Conservation (phyloP, 2,888 invertebrate genomes). For the Eretmocerus hayati region DNA sequence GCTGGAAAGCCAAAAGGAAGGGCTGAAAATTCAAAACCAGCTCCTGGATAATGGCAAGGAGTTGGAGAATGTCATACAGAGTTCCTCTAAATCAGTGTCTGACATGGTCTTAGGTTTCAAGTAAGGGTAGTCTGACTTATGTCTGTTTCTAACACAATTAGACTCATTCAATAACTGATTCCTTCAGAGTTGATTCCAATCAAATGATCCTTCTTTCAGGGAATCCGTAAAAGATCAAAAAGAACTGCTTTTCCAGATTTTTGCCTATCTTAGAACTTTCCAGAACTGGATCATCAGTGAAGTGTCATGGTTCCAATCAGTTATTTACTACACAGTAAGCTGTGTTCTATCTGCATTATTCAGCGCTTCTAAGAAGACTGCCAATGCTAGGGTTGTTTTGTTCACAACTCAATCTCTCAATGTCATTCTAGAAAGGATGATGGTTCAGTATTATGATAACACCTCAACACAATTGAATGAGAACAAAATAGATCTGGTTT, state of each 20-base stretch:
- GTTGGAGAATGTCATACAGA: constrained; percentile 47
- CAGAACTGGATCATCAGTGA: constrained; percentile 59
- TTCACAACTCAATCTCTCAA: constrained; percentile 51
- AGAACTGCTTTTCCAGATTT: constrained; percentile 52
- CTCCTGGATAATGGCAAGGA: constrained; percentile 51
- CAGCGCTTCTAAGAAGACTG: constrained; percentile 53
- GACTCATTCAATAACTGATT: too few relatives aligned
- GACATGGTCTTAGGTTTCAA: constrained; percentile 50
- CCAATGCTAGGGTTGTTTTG: constrained; percentile 52
- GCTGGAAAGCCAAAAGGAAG: constrained; percentile 48
- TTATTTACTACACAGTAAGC: constrained; percentile 54
- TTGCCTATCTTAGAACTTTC: constrained; percentile 51
- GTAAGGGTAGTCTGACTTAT: constrained; percentile 34
- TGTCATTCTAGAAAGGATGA: constrained; percentile 49
- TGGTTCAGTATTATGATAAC: constrained; percentile 36
- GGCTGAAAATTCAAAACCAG: constrained; percentile 48
- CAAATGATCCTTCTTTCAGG: too few relatives aligned
- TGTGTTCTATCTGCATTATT: constrained; percentile 52
- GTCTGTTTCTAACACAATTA: too few relatives aligned
- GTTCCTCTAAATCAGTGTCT: constrained; percentile 46
- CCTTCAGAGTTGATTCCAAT: too few relatives aligned
- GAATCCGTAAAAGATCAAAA: constrained; percentile 52
- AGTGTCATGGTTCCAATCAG: constrained; percentile 57
- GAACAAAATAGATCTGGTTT: constrained; percentile 30
- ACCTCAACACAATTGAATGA: constrained; percentile 22